These are phyloP conservation scores for Isotomurus palustris DNA, from an alignment of 2,888 invertebrate species.

Conservation along the genomic window DNA sequence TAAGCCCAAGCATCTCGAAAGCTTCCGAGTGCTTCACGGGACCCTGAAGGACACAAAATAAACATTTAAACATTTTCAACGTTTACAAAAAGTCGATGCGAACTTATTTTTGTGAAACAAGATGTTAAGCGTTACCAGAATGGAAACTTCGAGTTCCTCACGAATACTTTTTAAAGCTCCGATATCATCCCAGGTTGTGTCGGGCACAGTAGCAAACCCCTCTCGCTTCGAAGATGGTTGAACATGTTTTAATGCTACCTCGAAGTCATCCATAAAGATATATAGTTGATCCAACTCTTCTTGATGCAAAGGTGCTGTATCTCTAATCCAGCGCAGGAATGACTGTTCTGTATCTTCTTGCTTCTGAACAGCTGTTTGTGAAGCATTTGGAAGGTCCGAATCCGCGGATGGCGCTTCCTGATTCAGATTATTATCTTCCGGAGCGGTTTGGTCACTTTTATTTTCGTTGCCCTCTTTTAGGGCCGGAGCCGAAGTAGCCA, in stretches of 20 bases:
- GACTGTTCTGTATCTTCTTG: slow-evolving; percentile 1
- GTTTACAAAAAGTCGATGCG: background rate
- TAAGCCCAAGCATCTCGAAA: slow-evolving; percentile 71
- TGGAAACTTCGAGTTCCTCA: slow-evolving; percentile 82
- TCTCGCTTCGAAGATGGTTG: slow-evolving; percentile 93
- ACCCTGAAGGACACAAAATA: slow-evolving; percentile 57
- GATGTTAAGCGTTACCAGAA: slow-evolving; percentile 59
- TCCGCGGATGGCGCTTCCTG: too few species aligned
- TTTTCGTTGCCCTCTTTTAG: too few species aligned
- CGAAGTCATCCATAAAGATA: slow-evolving; percentile 68
- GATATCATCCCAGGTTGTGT: slow-evolving; percentile 94
- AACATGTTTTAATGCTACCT: slow-evolving; percentile 57
- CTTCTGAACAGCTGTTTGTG: background rate
- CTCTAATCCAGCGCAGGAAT: slow-evolving; percentile 58
- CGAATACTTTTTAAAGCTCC: slow-evolving; percentile 85
- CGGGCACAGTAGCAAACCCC: slow-evolving; percentile 95
- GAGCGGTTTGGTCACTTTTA: slow-evolving; percentile 16
- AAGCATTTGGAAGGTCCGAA: too few species aligned
- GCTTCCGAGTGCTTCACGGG: slow-evolving; percentile 83
- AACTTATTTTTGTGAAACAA: background rate
- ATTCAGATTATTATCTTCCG: too few species aligned
- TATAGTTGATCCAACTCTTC: slow-evolving; percentile 62
- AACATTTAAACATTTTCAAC: slow-evolving; percentile 1
- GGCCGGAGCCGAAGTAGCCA: background rate
- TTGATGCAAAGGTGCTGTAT: slow-evolving; percentile 56